Percentiles rank a stretch among this genome's conserved stretches.
Conservation (phyloP, 1,140 invertebrate genomes). For the Bombus haemorrhoidalis region DNA sequence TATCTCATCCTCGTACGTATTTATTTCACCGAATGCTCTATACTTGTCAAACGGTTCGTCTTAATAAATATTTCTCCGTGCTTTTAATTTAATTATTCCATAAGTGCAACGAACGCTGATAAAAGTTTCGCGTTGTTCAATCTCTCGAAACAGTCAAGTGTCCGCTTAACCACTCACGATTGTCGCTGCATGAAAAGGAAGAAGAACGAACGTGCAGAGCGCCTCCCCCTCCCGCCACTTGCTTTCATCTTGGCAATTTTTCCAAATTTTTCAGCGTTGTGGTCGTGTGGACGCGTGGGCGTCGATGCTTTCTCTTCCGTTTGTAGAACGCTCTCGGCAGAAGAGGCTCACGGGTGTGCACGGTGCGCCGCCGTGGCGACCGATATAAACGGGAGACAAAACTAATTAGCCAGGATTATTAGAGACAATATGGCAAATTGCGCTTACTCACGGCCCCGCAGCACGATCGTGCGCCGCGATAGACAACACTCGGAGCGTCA, state of each 20-base stretch:
- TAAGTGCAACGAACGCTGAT: no score
- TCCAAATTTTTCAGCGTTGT: slow-evolving; percentile 32
- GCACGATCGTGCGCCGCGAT: slow-evolving; percentile 65
- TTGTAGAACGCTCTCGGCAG: slow-evolving; percentile 38
- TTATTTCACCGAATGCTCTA: no score
- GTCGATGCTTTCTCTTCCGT: slow-evolving; percentile 67
- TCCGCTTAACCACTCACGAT: not conserved
- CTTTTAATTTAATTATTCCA: no score
- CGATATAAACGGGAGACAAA: slow-evolving; percentile 69
- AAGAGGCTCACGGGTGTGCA: slow-evolving; percentile 44
- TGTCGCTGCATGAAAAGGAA: not conserved
- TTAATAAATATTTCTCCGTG: not conserved
- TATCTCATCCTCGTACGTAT: no score
- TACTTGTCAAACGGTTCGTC: not conserved
- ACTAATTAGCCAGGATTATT: slow-evolving; percentile 73
- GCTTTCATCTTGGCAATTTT: not conserved
- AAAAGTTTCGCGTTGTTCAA: not conserved
- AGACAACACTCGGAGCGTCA: slow-evolving; percentile 66
- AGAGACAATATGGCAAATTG: slow-evolving; percentile 72
- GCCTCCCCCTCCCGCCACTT: not conserved
- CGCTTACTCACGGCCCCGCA: slow-evolving; percentile 61
- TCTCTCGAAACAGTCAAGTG: not conserved
- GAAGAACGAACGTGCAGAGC: not conserved
- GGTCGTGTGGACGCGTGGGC: slow-evolving; percentile 49
- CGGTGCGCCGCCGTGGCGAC: slow-evolving; percentile 36